Percentiles rank a stretch among this genome's conserved stretches.
Conservation (phyloP, 2,888 invertebrate species). For the Melinopterus prodromus region DNA sequence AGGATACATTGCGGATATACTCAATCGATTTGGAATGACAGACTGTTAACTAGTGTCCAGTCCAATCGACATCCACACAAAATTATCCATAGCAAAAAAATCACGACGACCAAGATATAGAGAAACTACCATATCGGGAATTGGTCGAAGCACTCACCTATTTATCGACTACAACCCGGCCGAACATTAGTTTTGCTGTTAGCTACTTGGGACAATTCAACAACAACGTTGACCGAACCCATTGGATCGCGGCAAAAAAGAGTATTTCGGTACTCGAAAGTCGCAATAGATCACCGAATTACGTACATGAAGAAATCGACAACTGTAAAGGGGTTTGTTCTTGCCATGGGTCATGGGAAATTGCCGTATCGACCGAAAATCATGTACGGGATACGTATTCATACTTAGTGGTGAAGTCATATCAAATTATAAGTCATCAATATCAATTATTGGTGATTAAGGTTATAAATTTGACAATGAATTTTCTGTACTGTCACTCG, state of each 20-base stretch:
- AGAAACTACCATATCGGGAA: constrained; percentile 38
- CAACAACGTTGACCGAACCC: too few relatives aligned
- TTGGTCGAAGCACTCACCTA: constrained; percentile 38
- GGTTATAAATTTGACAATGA: too few relatives aligned
- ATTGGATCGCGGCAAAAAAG: constrained; percentile 42
- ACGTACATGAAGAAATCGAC: constrained; percentile 21
- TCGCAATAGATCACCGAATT: constrained; percentile 36
- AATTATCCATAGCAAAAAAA: constrained; percentile 15
- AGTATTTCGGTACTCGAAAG: constrained; percentile 40
- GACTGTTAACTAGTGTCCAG: constrained; percentile 45
- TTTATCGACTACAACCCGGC: constrained; percentile 37
- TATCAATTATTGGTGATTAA: too few relatives aligned
- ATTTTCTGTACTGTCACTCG: too few relatives aligned
- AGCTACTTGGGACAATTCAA: constrained; percentile 25
- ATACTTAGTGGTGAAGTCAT: constrained; percentile 26
- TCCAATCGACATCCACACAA: constrained; percentile 38
- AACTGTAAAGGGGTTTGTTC: constrained; percentile 33
- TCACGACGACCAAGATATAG: constrained; percentile 11
- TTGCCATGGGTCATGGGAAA: constrained; percentile 43
- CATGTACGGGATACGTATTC: constrained; percentile 39
- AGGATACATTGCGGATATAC: constrained; percentile 44
- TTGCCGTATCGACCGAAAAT: constrained; percentile 39
- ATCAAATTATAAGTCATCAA: too few relatives aligned
- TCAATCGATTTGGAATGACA: constrained; percentile 46
- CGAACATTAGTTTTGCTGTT: constrained; percentile 40